Evolutionary conservation across 2,888 invertebrate species (phyloP), one percentile per base, ranked within the genome.

Genomic region (Syrphus vitripennis): DNA sequence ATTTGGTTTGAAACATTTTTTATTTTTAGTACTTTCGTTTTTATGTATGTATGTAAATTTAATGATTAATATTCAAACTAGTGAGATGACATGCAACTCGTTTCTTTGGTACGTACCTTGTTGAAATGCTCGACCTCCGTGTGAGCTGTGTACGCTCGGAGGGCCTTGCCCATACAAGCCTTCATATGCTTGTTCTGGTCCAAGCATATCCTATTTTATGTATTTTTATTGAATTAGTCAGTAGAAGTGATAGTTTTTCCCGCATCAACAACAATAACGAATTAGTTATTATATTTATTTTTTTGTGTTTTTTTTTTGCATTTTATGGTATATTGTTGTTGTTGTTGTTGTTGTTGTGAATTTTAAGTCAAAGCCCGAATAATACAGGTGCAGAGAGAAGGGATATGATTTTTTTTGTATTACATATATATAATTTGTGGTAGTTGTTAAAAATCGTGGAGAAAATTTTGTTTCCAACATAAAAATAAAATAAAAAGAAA

Each of bases 101-200:
- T 80, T 81, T 69, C 67, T 83, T 77, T 77, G 76, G 89, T 91
- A 93, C 93, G 94, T 96, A 97, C 97, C 97, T 97, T 96, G 96
- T 91, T 97, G 97, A 93, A 96, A 97, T 90, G 94, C 94, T 91
- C 95, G 94, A 90, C 95, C 95, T 90, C 95, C 95, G 90, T 96
- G 96, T 91, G 95, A 95, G 94, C 96, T 96, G 93, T 96, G 96
- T 91, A 96, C 96, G 92, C 96, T 96, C 90, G 97, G 97, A 89
- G 97, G 97, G 92, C 97, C 96, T 93, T 97, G 97, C 91, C 96
- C 96, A 93, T 98, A 98, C 94, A 97, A 95, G 93, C 97, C 97
- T 93, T 98, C 98, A 94, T 97, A 98, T 91, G 97, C 96, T 94
- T 97, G 97, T 93, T 98, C 98, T 90, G 97, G 96, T 91, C 98